These are phyloP conservation scores for Yponomeuta plumbellus DNA, from an alignment of 2,888 invertebrate genomes.

Conservation along the genomic window DNA sequence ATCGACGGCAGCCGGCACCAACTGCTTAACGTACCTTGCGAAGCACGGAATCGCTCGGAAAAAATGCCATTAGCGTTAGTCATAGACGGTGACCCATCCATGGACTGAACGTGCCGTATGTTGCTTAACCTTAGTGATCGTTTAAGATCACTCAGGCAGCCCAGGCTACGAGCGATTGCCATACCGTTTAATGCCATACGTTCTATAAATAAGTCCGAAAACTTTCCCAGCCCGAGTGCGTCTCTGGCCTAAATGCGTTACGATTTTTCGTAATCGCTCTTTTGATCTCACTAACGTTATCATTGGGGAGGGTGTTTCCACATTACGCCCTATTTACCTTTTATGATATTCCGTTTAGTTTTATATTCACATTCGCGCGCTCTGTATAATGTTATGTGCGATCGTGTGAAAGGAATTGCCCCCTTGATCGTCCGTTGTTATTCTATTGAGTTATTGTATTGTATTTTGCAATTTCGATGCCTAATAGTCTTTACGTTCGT, in stretches of 20 bases:
- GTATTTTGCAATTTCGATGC: neutral
- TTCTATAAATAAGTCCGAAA: too few species aligned
- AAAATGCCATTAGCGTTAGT: too few species aligned
- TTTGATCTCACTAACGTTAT: conserved; percentile 47
- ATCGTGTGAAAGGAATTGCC: neutral
- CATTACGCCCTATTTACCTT: conserved; percentile 44
- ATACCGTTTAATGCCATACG: too few species aligned
- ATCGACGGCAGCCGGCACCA: too few species aligned
- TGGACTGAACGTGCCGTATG: too few species aligned
- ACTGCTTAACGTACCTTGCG: too few species aligned
- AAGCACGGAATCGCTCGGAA: too few species aligned
- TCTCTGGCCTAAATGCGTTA: conserved; percentile 24
- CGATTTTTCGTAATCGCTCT: conserved; percentile 74
- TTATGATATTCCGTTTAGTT: conserved; percentile 46
- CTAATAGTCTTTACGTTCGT: too few species aligned
- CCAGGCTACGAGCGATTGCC: too few species aligned
- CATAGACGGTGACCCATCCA: too few species aligned
- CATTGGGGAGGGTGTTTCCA: conserved; percentile 21
- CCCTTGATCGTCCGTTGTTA: neutral
- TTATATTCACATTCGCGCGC: conserved; percentile 9
- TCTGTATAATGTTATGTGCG: neutral
- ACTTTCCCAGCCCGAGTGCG: neutral
- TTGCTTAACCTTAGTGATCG: too few species aligned
- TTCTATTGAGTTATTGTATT: conserved; percentile 3
- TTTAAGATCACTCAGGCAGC: too few species aligned